Evolutionary conservation across 2,797 vertebrate species (phyloP), one percentile per base, ranked within the genome.

Genomic region (Chaunax sp.): DNA sequence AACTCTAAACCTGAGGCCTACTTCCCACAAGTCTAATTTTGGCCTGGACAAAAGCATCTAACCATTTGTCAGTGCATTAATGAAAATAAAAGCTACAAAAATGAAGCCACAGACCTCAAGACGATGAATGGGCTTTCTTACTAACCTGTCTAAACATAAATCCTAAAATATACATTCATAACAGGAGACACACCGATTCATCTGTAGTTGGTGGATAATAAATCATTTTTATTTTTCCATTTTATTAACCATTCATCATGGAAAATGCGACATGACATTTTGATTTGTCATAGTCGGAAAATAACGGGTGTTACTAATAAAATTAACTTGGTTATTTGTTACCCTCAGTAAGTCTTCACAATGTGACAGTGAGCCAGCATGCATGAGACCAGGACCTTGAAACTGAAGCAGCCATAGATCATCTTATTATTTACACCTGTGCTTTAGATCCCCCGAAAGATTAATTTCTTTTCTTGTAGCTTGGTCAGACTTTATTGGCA

Each of bases 1-100:
- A 75, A 79, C 70, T 63, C 63, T 67, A 77, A 64, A 79, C 62
- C 72, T 14, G 41, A 70, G 49, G 61, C 20, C 58, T 51, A 12
- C 60, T 69, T 66, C 41, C 23, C 54, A 45, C 47, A 57, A 9
- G n/a, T 61, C 28, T 69, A 45, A 59, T 44, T 73, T 43, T 62
- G 66, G 58, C 67, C 43, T 49, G 47, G 23, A 69, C 18, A 16
- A 40, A 11, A 61, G 55, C 40, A 28, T 61, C 37, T 2, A 49
- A 20, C 18, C 20, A 43, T 47, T 69, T 57, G 37, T 37, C 10
- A 25, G 8, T 18, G 38, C 38, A 38, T 41, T 30, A 22, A 52
- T 30, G 10, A 33, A 43, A 72, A 58, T 37, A 26, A 53, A 37
- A 22, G 44, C 45, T 11, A 38, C 10, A 47, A 40, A 43, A 46